Evolutionary conservation across 2,113 vertebrate genomes (phyloP).

Genomic region (Odocoileus virginianus): DNA sequence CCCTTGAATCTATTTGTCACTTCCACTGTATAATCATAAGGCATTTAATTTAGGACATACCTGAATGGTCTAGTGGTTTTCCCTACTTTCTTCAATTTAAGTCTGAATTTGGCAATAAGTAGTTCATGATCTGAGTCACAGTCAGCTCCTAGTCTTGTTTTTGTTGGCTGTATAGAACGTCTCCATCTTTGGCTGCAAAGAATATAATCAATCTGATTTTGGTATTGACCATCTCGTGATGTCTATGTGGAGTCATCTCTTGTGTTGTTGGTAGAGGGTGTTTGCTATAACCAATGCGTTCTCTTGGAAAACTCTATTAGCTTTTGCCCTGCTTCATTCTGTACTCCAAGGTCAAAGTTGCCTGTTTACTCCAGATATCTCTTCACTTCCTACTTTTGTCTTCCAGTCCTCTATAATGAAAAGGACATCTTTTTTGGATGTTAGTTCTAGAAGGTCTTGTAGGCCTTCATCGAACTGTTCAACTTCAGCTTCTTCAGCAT

Average conservation of each 20-base stretch:
- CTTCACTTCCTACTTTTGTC: not conserved
- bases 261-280: not conserved
- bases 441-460: not conserved
- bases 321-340: not conserved
- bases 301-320: not conserved
- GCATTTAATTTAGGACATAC: not conserved
- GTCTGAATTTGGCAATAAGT: not conserved
- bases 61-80: not conserved
- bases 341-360: not conserved
- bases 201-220: not conserved
- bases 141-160: not conserved
- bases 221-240: not conserved
- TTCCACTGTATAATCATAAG: not conserved
- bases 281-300: not conserved
- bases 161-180: not conserved
- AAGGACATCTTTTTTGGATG: not conserved
- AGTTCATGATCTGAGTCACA: not conserved
- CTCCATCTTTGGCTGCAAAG: not conserved
- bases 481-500: not conserved
- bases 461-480: not conserved
- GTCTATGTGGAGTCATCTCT: not conserved
- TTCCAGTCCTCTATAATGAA: not conserved
- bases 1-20: not conserved
- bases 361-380: not conserved
- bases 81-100: not conserved